phyloP scores from a whole-genome alignment of 2,888 invertebrate genomes.

The Quadroppia sp. region DNA sequence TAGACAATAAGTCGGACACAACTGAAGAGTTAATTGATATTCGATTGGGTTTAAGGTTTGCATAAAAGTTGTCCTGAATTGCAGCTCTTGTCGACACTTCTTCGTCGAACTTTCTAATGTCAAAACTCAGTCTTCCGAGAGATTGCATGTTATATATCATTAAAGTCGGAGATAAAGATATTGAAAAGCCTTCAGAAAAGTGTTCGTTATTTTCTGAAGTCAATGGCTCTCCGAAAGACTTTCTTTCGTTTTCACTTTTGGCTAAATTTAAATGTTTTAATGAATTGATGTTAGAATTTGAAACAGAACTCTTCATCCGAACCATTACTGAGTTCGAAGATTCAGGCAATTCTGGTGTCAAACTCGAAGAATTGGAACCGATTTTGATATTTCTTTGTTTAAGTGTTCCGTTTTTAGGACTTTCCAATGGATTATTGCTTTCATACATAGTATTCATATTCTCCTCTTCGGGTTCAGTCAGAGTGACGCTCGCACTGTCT shows the following conservation, averaged over 20 bases:
- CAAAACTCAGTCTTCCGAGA: conserved; percentile 47
- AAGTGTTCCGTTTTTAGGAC: conserved; percentile 26
- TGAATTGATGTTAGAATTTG: conserved; percentile 10
- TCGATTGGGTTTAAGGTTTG: conserved; percentile 40
- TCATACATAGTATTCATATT: conserved; percentile 15
- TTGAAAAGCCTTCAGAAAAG: neutral
- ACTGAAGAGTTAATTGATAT: conserved; percentile 42
- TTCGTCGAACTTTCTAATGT: conserved; percentile 47
- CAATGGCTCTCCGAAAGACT: neutral
- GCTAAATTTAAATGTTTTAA: neutral
- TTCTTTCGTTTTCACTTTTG: conserved; percentile 25
- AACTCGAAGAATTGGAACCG: neutral
- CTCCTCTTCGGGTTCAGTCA: conserved; percentile 51
- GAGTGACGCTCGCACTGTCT: conserved; percentile 62
- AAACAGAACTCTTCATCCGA: neutral
- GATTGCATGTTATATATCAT: conserved; percentile 40
- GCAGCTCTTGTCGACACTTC: conserved; percentile 37
- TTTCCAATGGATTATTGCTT: conserved; percentile 3
- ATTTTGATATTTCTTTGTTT: conserved; percentile 24
- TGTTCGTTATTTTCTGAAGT: conserved; percentile 1
- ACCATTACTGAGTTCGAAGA: neutral
- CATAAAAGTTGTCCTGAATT: conserved; percentile 1
- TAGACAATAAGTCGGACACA: conserved; percentile 46
- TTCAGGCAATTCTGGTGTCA: neutral
- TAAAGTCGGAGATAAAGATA: conserved; percentile 31